These are phyloP conservation scores for Hippolais icterina DNA, from an alignment of 2,113 vertebrate species.

Conservation along the genomic window DNA sequence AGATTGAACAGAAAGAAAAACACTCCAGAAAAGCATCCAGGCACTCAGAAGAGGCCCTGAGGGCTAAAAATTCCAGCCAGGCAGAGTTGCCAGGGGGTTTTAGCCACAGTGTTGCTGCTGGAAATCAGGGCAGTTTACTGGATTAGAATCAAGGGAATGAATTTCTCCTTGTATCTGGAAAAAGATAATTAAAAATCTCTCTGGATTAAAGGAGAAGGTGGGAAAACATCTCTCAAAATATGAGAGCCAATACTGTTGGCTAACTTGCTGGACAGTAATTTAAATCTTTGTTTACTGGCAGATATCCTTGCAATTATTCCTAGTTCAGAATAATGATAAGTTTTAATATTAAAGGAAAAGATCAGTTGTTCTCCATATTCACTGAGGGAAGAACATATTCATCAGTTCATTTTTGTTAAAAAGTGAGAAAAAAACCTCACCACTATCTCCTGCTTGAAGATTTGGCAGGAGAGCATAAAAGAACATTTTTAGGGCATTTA, in stretches of 20 bases:
- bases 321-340: neutral
- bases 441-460: neutral
- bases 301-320: neutral
- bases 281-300: neutral
- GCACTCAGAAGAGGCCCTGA: neutral
- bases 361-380: neutral
- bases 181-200: neutral
- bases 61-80: neutral
- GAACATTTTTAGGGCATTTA: neutral
- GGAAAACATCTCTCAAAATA: neutral
- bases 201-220: neutral
- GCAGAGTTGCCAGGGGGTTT: neutral
- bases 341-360: neutral
- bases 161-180: neutral
- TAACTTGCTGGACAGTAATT: neutral
- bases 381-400: neutral
- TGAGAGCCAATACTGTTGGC: neutral
- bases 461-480: neutral
- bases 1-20: neutral
- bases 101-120: neutral
- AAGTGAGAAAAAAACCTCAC: neutral
- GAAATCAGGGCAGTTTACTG: neutral
- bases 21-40: neutral
- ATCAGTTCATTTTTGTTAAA: neutral
- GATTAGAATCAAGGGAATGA: neutral